Conservation (phyloP, 2,113 vertebrate genomes). For the Melanerpes formicivorus region DNA sequence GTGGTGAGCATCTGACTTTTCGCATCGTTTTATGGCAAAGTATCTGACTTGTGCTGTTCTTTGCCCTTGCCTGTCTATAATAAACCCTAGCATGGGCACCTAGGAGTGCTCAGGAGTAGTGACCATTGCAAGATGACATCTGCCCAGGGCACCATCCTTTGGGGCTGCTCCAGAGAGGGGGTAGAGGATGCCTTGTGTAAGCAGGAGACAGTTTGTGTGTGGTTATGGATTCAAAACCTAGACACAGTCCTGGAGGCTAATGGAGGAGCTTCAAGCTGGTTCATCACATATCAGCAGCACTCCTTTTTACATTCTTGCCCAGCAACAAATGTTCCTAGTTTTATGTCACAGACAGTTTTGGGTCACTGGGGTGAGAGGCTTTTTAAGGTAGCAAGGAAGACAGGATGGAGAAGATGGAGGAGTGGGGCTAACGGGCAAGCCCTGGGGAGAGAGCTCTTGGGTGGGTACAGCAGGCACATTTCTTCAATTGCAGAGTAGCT, state of each 20-base stretch:
- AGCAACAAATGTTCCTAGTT: not conserved
- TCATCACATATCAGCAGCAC: not conserved
- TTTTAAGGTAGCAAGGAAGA: not conserved
- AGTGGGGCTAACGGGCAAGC: not conserved
- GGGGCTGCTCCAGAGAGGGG: not conserved
- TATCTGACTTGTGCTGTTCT: not conserved
- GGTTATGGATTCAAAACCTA: not conserved
- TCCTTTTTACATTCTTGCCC: not conserved
- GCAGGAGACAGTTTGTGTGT: not conserved
- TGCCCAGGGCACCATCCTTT: not conserved
- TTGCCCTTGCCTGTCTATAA: not conserved
- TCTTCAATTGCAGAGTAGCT: not conserved
- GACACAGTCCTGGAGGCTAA: not conserved
- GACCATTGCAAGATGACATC: not conserved
- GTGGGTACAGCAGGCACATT: not conserved
- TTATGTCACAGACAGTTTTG: not conserved
- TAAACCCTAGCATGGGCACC: not conserved
- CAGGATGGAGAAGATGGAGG: too few relatives aligned
- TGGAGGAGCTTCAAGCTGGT: rapidly evolving
- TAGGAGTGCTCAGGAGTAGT: rapidly evolving
- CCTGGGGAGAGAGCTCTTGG: not conserved
- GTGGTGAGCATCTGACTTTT: not conserved
- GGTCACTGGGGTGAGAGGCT: not conserved
- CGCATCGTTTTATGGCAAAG: not conserved
- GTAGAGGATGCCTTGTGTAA: not conserved